Evolutionary conservation across 2,113 vertebrate genomes (phyloP).

Genomic region (Dasyurus viverrinus): DNA sequence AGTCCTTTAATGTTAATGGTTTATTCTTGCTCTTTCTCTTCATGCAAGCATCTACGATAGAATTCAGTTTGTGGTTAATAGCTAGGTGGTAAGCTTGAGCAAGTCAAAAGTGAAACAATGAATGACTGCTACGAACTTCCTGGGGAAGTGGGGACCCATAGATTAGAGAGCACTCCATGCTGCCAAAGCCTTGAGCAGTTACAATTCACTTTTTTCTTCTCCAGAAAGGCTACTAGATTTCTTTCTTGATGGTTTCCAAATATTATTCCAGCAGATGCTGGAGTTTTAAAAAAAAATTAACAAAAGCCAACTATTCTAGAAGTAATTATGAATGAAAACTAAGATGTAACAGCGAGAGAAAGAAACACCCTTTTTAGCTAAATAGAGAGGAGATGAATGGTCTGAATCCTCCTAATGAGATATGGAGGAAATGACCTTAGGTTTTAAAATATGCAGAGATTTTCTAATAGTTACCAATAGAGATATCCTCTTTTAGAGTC

Average conservation of each 20-base stretch:
- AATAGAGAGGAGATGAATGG: slow-evolving; percentile 38
- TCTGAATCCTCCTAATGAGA: slow-evolving; percentile 47
- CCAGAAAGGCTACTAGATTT: slow-evolving; percentile 10
- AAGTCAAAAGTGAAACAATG: slow-evolving; percentile 55
- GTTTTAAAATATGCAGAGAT: slow-evolving; percentile 12
- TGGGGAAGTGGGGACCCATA: slow-evolving; percentile 44
- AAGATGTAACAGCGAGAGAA: not conserved
- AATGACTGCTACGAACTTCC: slow-evolving; percentile 37
- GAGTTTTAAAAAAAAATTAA: not conserved
- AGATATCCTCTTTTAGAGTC: not conserved
- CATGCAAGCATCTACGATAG: slow-evolving; percentile 45
- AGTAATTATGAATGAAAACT: not conserved
- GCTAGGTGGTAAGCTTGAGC: not conserved
- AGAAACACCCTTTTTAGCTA: slow-evolving; percentile 26
- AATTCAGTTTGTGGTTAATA: slow-evolving; percentile 40
- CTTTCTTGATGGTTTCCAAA: slow-evolving; percentile 24
- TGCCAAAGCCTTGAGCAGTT: slow-evolving; percentile 8
- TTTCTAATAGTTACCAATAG: not conserved
- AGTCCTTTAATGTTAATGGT: slow-evolving; percentile 33
- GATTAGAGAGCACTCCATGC: slow-evolving; percentile 6
- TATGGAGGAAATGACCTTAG: slow-evolving; percentile 24
- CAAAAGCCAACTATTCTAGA: not conserved
- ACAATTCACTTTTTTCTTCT: slow-evolving; percentile 49
- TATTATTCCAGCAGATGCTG: not conserved
- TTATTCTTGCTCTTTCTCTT: slow-evolving; percentile 53